phyloP scores from a whole-genome alignment of 2,888 invertebrate genomes.

The Gnatocerus cornutus region DNA sequence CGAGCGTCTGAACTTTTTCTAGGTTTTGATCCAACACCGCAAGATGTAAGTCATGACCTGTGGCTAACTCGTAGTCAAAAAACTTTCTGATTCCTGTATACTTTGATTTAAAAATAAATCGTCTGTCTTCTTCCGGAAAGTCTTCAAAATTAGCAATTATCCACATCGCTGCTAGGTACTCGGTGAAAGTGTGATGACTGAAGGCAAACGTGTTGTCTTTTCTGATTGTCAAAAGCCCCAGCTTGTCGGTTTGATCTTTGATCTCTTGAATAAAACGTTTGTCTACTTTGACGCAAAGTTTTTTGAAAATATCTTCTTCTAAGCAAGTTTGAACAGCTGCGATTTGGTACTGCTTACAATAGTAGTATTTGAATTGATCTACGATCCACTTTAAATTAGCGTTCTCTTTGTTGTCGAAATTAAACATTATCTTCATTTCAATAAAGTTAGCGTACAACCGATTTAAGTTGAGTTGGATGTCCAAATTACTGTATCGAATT shows the following conservation, averaged over 20 bases:
- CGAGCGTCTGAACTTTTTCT: not conserved
- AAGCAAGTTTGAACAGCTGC: not conserved
- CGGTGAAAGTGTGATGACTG: not conserved
- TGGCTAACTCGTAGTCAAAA: conserved; percentile 1
- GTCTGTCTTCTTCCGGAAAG: not conserved
- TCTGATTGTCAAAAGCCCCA: not conserved
- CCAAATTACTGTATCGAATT: not conserved
- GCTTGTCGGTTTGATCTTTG: not conserved
- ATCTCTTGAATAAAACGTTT: not conserved
- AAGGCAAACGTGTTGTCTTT: conserved; percentile 1
- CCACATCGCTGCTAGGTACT: conserved; percentile 9
- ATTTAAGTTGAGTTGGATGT: not conserved
- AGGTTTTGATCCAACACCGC: conserved; percentile 8
- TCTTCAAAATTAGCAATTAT: not conserved
- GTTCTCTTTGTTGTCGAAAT: too few relatives aligned
- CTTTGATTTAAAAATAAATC: not conserved
- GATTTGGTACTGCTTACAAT: not conserved
- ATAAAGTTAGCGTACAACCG: not conserved
- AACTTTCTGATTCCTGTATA: conserved; percentile 8
- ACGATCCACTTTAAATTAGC: not conserved
- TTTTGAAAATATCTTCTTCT: not conserved
- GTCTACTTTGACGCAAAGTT: not conserved
- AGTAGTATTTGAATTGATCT: not conserved
- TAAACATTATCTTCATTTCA: not conserved
- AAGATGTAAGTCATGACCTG: not conserved